Evolutionary conservation across 2,888 invertebrate species (phyloP), one percentile per base, ranked within the genome.

Genomic region (Azorinus chamasolen): DNA sequence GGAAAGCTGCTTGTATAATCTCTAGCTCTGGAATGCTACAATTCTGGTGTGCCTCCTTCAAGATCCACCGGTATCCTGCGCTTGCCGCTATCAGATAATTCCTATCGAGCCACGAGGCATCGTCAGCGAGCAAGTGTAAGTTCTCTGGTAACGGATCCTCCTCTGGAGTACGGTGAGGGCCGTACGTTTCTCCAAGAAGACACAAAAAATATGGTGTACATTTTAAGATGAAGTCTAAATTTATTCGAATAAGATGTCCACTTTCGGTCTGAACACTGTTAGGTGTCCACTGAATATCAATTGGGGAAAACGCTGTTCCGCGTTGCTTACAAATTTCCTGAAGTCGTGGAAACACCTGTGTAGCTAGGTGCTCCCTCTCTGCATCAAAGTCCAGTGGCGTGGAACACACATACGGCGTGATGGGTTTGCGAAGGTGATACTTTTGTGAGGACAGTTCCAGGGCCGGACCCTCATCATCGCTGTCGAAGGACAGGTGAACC

Each of bases 131-230:
- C 24, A 27, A 73, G 8, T 76, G 51, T 20, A 77, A 39, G 53
- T 46, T 82, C 16, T 65, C 61, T 1, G 87, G 87, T 16, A 89
- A 74, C 25, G 78, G 75, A 0, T 79, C 75, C n/a, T 77, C 61
- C 18, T 87, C 84, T 6, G 80, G 79, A 8, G 74, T 68, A 25
- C 90, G 59, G 65, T 87, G 87, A 0, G 87, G 83, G 0, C 92
- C 92, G 68, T 92, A 92, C 14, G 91, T 84, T 62, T 92, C 91
- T 6, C 92, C 92, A 6, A 92, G 74, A 25, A 92, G 70, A 62
- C 91, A 88, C 14, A 92, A 84, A 64, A 91, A 90, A 79, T 88
- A 92, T 14, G 92, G 92, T 4, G 88, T 81, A 66, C 88, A 90
- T 64, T 79, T 79, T 18, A 65, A 79, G 12, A 92, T 85, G 43